Percentiles rank a stretch among this genome's conserved stretches.
Conservation (phyloP, 2,113 vertebrate genomes). For the Limnothrissa miodon region DNA sequence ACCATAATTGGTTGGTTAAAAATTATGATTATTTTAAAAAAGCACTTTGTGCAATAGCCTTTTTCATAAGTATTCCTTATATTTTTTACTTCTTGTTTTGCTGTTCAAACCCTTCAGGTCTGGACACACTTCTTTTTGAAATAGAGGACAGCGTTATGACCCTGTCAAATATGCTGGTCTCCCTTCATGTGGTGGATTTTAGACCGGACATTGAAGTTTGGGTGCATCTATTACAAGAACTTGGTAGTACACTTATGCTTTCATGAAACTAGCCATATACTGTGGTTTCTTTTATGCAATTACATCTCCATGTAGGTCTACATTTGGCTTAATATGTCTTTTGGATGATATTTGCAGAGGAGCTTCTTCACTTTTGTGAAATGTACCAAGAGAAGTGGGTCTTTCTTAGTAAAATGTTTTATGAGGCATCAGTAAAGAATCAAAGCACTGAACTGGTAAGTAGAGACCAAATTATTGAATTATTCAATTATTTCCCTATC, state of each 20-base stretch:
- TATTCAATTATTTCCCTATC: no score
- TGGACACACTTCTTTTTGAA: constrained; percentile 60
- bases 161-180: constrained; percentile 70
- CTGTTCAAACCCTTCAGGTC: constrained; percentile 56
- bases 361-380: constrained; percentile 72
- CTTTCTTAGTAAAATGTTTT: constrained; percentile 74
- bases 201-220: constrained; percentile 64
- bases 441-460: constrained; percentile 71
- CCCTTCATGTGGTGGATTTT: constrained; percentile 62
- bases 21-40: not conserved
- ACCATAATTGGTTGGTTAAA: constrained; percentile 65
- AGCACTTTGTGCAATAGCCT: not conserved
- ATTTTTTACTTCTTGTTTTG: not conserved
- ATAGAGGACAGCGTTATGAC: constrained; percentile 70
- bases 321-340: constrained; percentile 18
- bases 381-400: constrained; percentile 77
- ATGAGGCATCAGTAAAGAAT: constrained; percentile 62
- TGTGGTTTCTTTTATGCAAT: not conserved
- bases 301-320: not conserved
- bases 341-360: constrained; percentile 50
- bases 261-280: not conserved
- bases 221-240: constrained; percentile 62
- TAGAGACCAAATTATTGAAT: not conserved
- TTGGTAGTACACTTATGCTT: constrained; percentile 63
- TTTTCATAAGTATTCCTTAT: not conserved